Conservation (phyloP, 1,140 invertebrate species). For the Conus ventricosus region DNA sequence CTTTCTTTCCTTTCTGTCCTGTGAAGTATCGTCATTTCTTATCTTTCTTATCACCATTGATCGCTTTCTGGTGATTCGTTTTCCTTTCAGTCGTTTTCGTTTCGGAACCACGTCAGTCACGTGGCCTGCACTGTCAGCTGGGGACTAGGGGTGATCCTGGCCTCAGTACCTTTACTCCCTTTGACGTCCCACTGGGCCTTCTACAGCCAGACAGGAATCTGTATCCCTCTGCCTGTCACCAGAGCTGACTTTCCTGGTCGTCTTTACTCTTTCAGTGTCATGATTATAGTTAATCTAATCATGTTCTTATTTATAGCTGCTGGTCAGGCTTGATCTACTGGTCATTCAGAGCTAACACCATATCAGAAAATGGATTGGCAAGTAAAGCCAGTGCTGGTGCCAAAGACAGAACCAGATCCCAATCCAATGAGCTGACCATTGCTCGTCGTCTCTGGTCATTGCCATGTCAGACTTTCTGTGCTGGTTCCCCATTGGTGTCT, state of each 20-base stretch:
- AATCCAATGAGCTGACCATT: constrained; percentile 35
- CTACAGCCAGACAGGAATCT: constrained; percentile 9
- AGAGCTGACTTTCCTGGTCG: not conserved
- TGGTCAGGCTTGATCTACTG: constrained; percentile 49
- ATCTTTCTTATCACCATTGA: constrained; percentile 1
- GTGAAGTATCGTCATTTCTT: not conserved
- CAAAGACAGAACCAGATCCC: too few relatives aligned
- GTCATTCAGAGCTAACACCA: not conserved
- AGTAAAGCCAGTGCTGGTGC: too few relatives aligned
- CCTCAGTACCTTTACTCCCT: not conserved
- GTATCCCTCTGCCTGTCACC: not conserved
- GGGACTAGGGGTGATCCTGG: not conserved
- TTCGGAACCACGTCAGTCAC: not conserved
- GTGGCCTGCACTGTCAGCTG: not conserved
- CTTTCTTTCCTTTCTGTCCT: not conserved
- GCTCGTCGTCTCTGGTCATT: not conserved
- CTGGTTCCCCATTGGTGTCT: not conserved
- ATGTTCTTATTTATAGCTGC: constrained; percentile 29
- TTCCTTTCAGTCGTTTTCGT: not conserved
- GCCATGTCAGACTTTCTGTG: constrained; percentile 3
- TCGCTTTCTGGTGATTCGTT: not conserved
- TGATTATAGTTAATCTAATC: constrained; percentile 44
- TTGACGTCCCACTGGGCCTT: not conserved
- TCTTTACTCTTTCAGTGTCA: constrained; percentile 19
- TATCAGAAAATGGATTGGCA: not conserved